phyloP scores from a whole-genome alignment of 2,113 vertebrate species.

The Syngnathus typhle region DNA sequence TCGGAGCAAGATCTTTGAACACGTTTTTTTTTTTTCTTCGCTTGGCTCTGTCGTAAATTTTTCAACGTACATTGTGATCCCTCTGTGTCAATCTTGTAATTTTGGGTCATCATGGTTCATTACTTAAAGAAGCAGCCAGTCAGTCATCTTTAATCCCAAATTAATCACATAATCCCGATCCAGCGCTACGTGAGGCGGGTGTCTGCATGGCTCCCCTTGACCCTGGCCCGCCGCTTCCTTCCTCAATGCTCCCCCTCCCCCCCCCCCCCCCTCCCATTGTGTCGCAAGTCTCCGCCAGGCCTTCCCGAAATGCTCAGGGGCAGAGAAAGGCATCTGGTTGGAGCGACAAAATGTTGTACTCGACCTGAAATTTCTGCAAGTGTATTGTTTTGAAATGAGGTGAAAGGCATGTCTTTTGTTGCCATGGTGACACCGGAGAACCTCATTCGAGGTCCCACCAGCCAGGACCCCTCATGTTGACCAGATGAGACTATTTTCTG shows the following conservation, averaged over 20 bases:
- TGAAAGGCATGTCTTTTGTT: not conserved
- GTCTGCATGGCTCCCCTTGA: slow-evolving; percentile 46
- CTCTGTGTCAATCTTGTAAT: slow-evolving; percentile 53
- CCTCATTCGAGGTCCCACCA: not conserved
- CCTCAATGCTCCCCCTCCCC: slow-evolving; percentile 29
- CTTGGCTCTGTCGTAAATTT: slow-evolving; percentile 15
- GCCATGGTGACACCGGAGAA: not conserved
- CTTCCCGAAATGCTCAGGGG: slow-evolving; percentile 42
- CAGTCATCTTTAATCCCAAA: slow-evolving; percentile 66
- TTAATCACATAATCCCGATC: slow-evolving; percentile 67
- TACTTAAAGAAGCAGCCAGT: slow-evolving; percentile 56
- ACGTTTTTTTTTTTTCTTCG: not conserved
- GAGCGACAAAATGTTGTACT: slow-evolving; percentile 6
- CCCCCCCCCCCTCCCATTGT: slow-evolving; percentile 32
- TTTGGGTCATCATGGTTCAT: slow-evolving; percentile 53
- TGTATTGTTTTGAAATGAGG: not conserved
- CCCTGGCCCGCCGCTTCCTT: slow-evolving; percentile 49
- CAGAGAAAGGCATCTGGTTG: slow-evolving; percentile 13
- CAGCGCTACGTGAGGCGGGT: slow-evolving; percentile 30
- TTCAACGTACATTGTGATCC: slow-evolving; percentile 4
- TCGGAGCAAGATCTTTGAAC: slow-evolving; percentile 13
- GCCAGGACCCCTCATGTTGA: not conserved
- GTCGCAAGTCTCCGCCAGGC: slow-evolving; percentile 48
- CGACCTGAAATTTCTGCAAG: not conserved
- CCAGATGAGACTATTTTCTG: not conserved